A percentile compares a stretch with the other conserved stretches of the same genome.
Conservation (phyloP, 2,797 vertebrate genomes). For the Typhlichthys eigenmanni region DNA sequence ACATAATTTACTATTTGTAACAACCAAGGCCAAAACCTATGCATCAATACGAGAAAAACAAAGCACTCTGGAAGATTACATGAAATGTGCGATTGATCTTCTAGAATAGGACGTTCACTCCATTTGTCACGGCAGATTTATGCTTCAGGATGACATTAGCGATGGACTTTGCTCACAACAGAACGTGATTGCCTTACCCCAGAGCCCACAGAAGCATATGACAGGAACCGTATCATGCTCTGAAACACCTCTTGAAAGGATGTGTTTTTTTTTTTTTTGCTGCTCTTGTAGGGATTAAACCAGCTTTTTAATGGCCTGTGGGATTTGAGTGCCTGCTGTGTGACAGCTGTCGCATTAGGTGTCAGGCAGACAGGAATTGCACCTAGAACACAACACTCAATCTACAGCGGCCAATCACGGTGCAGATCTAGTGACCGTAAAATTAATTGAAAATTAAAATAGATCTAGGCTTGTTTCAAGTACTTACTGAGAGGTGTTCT, state of each 20-base stretch:
- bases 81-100: slow-evolving; percentile 50
- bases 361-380: slow-evolving; percentile 65
- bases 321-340: slow-evolving; percentile 70
- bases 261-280: slow-evolving; percentile 23
- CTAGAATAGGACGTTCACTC: slow-evolving; percentile 44
- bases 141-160: slow-evolving; percentile 54
- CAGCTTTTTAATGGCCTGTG: slow-evolving; percentile 74
- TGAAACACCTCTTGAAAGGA: slow-evolving; percentile 64
- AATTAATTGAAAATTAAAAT: slow-evolving; percentile 17
- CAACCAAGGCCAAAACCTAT: slow-evolving; percentile 21
- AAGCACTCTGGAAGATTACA: slow-evolving; percentile 40
- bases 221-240: slow-evolving; percentile 72
- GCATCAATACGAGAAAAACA: slow-evolving; percentile 27
- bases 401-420: slow-evolving; percentile 68
- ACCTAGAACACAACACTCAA: slow-evolving; percentile 57
- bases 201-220: slow-evolving; percentile 60
- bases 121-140: slow-evolving; percentile 51
- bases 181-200: slow-evolving; percentile 49
- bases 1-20: slow-evolving; percentile 20
- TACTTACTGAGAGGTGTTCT: slow-evolving; percentile 36
- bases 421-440: slow-evolving; percentile 58
- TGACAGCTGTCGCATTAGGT: slow-evolving; percentile 71
- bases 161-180: slow-evolving; percentile 63
- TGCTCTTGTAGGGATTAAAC: slow-evolving; percentile 71
- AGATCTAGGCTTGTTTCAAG: slow-evolving; percentile 42